phyloP scores from a whole-genome alignment of 2,888 invertebrate genomes.

The Dendrolimus pini region DNA sequence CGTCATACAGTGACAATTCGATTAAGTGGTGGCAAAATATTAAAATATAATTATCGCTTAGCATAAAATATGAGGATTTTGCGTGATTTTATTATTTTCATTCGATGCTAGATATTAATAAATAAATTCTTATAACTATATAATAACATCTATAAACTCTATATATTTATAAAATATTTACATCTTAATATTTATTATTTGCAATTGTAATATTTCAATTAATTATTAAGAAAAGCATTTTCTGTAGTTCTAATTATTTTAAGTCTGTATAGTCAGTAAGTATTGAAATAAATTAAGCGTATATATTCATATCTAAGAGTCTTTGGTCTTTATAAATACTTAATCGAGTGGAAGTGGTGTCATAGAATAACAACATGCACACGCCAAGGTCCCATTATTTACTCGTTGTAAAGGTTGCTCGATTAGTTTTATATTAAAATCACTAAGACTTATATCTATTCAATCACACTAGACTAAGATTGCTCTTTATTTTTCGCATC shows the following conservation, averaged over 20 bases:
- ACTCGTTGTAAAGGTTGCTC: slow-evolving; percentile 57
- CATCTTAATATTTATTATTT: slow-evolving; percentile 29
- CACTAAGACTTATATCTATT: slow-evolving; percentile 28
- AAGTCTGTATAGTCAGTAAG: slow-evolving; percentile 27
- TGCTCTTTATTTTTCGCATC: slow-evolving; percentile 35
- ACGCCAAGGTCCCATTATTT: slow-evolving; percentile 15
- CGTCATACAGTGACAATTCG: neutral
- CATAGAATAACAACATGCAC: slow-evolving; percentile 13
- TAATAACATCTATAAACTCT: slow-evolving; percentile 19
- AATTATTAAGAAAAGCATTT: slow-evolving; percentile 8
- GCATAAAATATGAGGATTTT: neutral
- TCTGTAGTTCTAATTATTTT: slow-evolving; percentile 4
- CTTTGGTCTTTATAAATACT: slow-evolving; percentile 29
- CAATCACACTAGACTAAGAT: slow-evolving; percentile 36
- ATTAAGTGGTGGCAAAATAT: neutral
- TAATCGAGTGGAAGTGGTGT: slow-evolving; percentile 38
- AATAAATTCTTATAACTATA: slow-evolving; percentile 11
- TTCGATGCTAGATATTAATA: slow-evolving; percentile 13
- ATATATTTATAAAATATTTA: slow-evolving; percentile 34
- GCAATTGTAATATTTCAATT: slow-evolving; percentile 20
- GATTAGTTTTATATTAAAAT: slow-evolving; percentile 33
- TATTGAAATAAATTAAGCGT: slow-evolving; percentile 32
- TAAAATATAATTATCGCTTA: neutral
- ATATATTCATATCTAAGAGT: slow-evolving; percentile 31
- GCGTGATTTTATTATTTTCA: slow-evolving; percentile 2